These are phyloP conservation scores for Coecobrya sp. DNA, from an alignment of 2,888 invertebrate genomes.

Conservation along the genomic window DNA sequence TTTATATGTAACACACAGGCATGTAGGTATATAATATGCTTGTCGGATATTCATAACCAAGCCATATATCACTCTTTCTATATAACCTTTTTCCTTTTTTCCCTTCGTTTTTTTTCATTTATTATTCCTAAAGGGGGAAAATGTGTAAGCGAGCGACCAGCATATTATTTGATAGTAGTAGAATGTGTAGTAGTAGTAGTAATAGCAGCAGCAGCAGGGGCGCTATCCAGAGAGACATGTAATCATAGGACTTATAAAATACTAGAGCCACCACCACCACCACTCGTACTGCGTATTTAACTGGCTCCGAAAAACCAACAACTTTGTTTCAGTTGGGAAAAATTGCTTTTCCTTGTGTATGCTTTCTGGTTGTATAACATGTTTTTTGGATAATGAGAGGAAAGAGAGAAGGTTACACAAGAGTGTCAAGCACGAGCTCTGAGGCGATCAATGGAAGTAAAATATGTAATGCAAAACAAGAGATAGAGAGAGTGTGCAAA, in stretches of 20 bases:
- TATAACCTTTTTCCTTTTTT: neutral
- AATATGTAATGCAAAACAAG: conserved; percentile 12
- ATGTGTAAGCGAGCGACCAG: neutral
- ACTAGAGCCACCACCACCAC: neutral
- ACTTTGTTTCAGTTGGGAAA: conserved; percentile 2
- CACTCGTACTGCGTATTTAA: neutral
- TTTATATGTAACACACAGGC: neutral
- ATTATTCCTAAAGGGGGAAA: conserved; percentile 12
- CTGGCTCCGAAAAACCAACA: neutral
- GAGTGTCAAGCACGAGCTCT: conserved; percentile 36
- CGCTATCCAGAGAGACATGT: neutral
- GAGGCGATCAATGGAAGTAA: conserved; percentile 10
- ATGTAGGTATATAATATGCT: neutral
- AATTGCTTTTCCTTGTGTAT: neutral
- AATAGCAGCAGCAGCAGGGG: too few species aligned
- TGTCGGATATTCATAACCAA: neutral
- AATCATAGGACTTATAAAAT: too few species aligned
- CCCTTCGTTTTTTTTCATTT: neutral
- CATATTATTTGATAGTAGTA: too few species aligned
- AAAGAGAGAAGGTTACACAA: conserved; percentile 54
- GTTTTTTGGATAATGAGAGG: conserved; percentile 24
- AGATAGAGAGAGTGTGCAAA: neutral
- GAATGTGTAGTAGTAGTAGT: too few species aligned
- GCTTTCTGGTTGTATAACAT: conserved; percentile 24
- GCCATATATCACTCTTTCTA: neutral